These are phyloP conservation scores for Galerucella pusilla DNA, from an alignment of 2,888 invertebrate genomes.

Conservation along the genomic window DNA sequence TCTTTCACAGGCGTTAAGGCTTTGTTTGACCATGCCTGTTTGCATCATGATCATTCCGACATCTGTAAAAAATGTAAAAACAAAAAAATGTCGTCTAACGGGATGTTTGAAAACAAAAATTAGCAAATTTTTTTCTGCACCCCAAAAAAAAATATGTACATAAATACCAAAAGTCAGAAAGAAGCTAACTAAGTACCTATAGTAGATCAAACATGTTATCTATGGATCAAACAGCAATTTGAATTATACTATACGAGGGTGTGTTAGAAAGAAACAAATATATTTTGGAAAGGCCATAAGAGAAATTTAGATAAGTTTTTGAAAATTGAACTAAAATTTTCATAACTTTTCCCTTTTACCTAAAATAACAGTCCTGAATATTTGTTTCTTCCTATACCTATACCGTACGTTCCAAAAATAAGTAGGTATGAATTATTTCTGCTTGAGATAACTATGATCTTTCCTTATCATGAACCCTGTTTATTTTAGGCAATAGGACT, in stretches of 20 bases:
- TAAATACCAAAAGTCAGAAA: conserved; percentile 20
- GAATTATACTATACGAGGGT: neutral
- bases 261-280: too few species aligned
- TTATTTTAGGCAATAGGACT: neutral
- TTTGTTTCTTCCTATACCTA: too few species aligned
- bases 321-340: too few species aligned
- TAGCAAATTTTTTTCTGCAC: neutral
- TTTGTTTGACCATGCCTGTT: conserved; percentile 95
- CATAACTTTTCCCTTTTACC: too few species aligned
- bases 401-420: neutral
- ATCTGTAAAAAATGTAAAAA: conserved; percentile 85
- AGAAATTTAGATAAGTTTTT: too few species aligned
- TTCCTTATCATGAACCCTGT: neutral
- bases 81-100: conserved; percentile 42
- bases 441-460: neutral
- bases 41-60: conserved; percentile 98
- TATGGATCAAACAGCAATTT: neutral
- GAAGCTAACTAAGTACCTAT: neutral
- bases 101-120: neutral
- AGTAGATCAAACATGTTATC: neutral
- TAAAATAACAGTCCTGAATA: too few species aligned
- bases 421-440: neutral
- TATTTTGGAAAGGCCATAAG: too few species aligned
- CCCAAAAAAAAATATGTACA: neutral
- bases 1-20: conserved; percentile 75